A percentile compares a stretch with the other conserved stretches of the same genome.
phyloP scores from a whole-genome alignment of 1,140 invertebrate species.

The Lucilia cuprina region DNA sequence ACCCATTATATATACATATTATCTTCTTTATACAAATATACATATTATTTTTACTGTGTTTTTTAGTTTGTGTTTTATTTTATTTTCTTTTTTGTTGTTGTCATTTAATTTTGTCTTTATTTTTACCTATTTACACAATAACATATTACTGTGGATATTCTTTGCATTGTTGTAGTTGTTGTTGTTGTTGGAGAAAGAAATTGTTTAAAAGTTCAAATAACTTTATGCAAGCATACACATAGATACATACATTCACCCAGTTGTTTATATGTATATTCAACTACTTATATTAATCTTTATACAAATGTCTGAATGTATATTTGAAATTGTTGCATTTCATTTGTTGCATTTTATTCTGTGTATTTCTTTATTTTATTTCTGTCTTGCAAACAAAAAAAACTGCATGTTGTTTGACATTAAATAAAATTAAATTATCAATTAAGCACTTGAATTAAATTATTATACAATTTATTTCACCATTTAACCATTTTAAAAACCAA shows the following conservation, averaged over 20 bases:
- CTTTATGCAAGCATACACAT: constrained; percentile 9
- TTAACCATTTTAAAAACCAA: neutral
- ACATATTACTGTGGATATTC: constrained; percentile 7
- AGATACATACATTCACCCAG: neutral
- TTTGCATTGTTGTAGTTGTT: neutral
- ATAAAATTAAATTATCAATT: too few species aligned
- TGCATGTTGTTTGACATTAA: too few species aligned
- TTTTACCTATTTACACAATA: constrained; percentile 34
- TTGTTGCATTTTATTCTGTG: too few species aligned
- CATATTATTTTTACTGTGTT: neutral
- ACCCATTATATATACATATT: neutral
- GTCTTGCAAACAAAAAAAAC: too few species aligned
- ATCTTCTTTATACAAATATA: neutral
- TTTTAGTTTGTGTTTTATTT: neutral
- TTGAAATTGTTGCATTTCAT: too few species aligned
- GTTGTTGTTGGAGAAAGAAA: neutral
- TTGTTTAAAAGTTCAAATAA: constrained; percentile 30
- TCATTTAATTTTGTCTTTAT: neutral
- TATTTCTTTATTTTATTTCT: too few species aligned
- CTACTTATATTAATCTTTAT: too few species aligned
- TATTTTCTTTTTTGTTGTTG: neutral
- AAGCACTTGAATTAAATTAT: too few species aligned
- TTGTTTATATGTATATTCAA: too few species aligned
- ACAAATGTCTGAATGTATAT: too few species aligned
- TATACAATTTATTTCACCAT: neutral